Evolutionary conservation across 2,113 vertebrate species (phyloP).

Genomic region (Aegotheles bennettii): DNA sequence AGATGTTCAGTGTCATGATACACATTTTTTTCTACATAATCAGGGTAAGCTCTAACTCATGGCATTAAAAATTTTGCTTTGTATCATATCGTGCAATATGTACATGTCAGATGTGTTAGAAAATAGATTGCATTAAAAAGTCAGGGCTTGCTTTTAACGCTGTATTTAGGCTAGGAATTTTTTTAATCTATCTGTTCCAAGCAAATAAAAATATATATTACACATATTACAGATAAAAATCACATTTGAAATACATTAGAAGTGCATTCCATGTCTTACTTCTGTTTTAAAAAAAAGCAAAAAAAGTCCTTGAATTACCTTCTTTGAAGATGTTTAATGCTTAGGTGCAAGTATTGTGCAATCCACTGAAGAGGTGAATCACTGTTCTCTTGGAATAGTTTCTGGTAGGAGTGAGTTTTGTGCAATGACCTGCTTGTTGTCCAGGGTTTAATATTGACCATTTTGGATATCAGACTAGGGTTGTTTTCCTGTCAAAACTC

Average conservation of each 20-base stretch:
- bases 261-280: not conserved
- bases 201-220: not conserved
- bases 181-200: not conserved
- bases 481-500: not conserved
- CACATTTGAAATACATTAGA: not conserved
- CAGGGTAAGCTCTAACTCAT: not conserved
- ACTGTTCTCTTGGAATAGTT: not conserved
- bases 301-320: not conserved
- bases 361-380: not conserved
- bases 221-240: not conserved
- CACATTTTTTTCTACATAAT: not conserved
- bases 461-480: not conserved
- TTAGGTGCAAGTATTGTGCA: not conserved
- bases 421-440: not conserved
- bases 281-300: not conserved
- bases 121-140: not conserved
- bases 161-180: not conserved
- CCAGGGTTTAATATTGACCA: not conserved
- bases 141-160: not conserved
- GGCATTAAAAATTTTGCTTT: not conserved
- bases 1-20: not conserved
- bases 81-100: not conserved
- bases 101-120: not conserved
- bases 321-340: not conserved
- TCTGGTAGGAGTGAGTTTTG: not conserved